Conservation (phyloP, 2,113 vertebrate genomes). For the Eublepharis macularius region DNA sequence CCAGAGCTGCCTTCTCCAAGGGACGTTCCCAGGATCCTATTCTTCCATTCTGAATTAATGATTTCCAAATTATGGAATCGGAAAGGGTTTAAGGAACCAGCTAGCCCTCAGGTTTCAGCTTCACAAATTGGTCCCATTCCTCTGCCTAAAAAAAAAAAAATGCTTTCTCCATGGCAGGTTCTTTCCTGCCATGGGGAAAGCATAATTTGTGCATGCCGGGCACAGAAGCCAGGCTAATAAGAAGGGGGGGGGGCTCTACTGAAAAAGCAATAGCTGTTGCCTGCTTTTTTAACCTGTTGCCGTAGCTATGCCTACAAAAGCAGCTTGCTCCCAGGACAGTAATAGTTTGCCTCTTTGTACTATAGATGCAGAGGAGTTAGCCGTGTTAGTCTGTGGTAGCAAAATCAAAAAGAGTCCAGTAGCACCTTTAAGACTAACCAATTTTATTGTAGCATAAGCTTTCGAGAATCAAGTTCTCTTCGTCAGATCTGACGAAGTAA, state of each 20-base stretch:
- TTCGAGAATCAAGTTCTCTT: too few relatives aligned
- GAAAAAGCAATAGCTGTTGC: neutral
- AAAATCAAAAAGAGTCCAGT: too few relatives aligned
- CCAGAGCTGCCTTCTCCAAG: neutral
- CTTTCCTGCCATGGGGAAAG: neutral
- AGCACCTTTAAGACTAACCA: too few relatives aligned
- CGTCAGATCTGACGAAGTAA: too few relatives aligned
- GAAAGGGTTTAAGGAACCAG: neutral
- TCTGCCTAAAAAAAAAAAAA: neutral
- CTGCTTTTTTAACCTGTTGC: neutral
- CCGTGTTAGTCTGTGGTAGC: too few relatives aligned
- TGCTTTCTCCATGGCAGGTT: too few relatives aligned
- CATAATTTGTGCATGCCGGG: neutral
- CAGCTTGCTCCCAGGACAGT: neutral
- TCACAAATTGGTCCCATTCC: neutral
- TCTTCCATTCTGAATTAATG: neutral
- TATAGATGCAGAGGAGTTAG: too few relatives aligned
- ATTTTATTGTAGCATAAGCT: too few relatives aligned
- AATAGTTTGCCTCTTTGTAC: too few relatives aligned
- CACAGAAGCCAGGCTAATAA: neutral
- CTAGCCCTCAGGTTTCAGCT: neutral
- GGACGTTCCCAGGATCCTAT: neutral
- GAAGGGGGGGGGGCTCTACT: neutral
- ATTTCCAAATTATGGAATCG: neutral
- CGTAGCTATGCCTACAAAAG: neutral